These are phyloP conservation scores for Brachionus calyciflorus DNA, from an alignment of 1,140 invertebrate genomes.

Conservation along the genomic window DNA sequence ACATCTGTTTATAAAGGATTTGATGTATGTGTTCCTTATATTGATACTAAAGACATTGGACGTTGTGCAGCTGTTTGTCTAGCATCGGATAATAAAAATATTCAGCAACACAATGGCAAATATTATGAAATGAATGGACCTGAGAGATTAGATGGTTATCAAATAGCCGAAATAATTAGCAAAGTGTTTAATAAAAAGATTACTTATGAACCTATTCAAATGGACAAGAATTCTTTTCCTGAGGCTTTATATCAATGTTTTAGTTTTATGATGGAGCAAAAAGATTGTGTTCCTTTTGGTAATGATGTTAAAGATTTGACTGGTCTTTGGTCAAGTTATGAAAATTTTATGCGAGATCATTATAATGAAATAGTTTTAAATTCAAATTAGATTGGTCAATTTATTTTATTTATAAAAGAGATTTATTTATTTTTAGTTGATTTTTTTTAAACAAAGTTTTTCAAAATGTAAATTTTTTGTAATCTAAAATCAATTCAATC, in stretches of 20 bases:
- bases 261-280: background rate
- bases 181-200: constrained; percentile 20
- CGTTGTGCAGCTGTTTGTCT: constrained; percentile 17
- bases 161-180: background rate
- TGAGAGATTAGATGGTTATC: background rate
- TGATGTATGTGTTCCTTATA: background rate
- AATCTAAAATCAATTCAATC: too few species aligned
- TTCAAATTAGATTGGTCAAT: too few species aligned
- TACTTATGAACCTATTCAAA: background rate
- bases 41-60: constrained; percentile 43
- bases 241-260: background rate
- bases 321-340: constrained; percentile 17
- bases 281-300: constrained; percentile 1
- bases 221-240: constrained; percentile 5
- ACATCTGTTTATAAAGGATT: background rate
- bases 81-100: background rate
- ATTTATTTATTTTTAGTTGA: too few species aligned
- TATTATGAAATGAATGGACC: constrained; percentile 43
- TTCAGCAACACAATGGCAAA: background rate
- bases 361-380: background rate
- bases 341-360: constrained; percentile 14
- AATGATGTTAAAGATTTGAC: background rate
- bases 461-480: too few species aligned
- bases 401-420: too few species aligned
- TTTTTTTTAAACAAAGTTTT: too few species aligned